phyloP scores from a whole-genome alignment of 2,888 invertebrate genomes.

The Ecdyonurus torrentis region DNA sequence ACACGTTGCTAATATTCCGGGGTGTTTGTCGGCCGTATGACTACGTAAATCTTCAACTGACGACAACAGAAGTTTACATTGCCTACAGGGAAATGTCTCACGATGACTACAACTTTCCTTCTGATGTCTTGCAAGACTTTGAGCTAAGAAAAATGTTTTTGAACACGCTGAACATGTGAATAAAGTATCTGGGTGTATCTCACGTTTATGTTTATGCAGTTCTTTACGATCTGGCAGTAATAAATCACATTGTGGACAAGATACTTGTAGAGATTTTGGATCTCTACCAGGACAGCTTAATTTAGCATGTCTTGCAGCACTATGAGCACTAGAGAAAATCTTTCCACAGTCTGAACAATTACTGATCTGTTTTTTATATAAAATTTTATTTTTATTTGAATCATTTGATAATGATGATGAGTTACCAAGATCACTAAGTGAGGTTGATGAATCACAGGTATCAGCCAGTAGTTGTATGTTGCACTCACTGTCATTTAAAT shows the following conservation, averaged over 20 bases:
- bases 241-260: background rate
- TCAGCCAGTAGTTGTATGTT: background rate
- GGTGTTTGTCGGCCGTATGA: background rate
- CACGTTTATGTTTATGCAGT: background rate
- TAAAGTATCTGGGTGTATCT: background rate
- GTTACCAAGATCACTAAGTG: background rate
- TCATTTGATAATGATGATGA: background rate
- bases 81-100: background rate
- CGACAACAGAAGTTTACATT: background rate
- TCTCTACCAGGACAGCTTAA: background rate
- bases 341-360: background rate
- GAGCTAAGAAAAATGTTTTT: background rate
- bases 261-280: background rate
- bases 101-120: background rate
- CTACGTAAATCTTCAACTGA: background rate
- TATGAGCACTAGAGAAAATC: background rate
- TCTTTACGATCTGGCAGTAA: background rate
- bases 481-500: background rate
- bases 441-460: background rate
- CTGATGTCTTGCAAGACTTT: background rate
- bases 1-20: background rate
- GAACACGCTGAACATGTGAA: background rate
- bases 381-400: background rate
- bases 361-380: background rate
- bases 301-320: background rate